Evolutionary conservation across 1,140 invertebrate species (phyloP).

Genomic region (Chironomus tepperi): DNA sequence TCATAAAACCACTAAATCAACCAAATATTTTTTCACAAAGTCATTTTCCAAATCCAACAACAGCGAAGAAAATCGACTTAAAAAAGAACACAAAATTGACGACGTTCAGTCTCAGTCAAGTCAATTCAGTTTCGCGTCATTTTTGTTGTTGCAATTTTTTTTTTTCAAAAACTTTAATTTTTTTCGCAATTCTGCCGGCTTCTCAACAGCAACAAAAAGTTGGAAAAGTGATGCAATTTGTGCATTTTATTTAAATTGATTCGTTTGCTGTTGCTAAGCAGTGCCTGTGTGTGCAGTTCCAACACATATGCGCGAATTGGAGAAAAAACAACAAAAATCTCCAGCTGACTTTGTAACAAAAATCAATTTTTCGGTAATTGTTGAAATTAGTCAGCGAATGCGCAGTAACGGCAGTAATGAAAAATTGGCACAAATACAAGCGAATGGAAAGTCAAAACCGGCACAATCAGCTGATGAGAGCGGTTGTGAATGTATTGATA

Average conservation of each 20-base stretch:
- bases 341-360: not conserved
- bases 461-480: not conserved
- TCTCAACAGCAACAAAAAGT: not conserved
- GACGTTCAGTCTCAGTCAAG: not conserved
- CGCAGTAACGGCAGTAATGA: not conserved
- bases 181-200: too few species aligned
- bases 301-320: not conserved
- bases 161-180: not conserved
- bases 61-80: too few species aligned
- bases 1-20: too few species aligned
- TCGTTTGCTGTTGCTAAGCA: not conserved
- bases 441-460: not conserved
- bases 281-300: not conserved
- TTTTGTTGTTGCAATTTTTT: not conserved
- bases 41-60: too few species aligned
- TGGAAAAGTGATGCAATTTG: not conserved
- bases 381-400: not conserved
- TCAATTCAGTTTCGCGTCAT: too few species aligned
- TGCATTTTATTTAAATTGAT: not conserved
- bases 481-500: not conserved
- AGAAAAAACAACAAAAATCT: not conserved
- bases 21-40: too few species aligned
- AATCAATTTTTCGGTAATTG: not conserved
- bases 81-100: not conserved
- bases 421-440: not conserved